These are phyloP conservation scores for Epizoanthus scotinus DNA, from an alignment of 92 coral and sea anemone species.

Conservation along the genomic window DNA sequence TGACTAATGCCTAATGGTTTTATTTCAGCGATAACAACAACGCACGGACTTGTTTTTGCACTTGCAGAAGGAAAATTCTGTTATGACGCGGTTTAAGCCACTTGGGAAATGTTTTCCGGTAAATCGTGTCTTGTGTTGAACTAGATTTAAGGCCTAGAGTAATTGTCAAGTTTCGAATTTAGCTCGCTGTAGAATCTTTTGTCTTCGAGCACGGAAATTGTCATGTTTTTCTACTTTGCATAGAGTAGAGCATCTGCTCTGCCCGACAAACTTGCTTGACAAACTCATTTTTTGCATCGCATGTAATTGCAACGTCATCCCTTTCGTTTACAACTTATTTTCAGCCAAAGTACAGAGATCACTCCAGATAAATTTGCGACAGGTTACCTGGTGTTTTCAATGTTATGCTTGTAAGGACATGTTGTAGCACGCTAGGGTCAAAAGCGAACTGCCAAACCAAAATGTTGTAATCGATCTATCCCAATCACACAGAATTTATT, in stretches of 20 bases:
- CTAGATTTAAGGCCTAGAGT: neutral
- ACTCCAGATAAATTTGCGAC: conserved; percentile 14
- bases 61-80: conserved; percentile 19
- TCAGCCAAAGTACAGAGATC: conserved; percentile 17
- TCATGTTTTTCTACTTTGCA: conserved; percentile 36
- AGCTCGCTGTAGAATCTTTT: conserved; percentile 32
- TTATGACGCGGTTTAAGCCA: neutral
- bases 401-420: conserved; percentile 40
- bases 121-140: neutral
- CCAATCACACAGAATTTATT: conserved; percentile 25
- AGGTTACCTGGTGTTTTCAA: conserved; percentile 11
- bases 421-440: conserved; percentile 25
- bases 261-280: conserved; percentile 17
- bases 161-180: conserved; percentile 18
- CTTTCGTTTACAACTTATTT: conserved; percentile 22
- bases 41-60: neutral
- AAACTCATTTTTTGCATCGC: conserved; percentile 34
- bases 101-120: neutral
- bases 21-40: conserved; percentile 10
- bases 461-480: conserved; percentile 27
- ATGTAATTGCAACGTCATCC: conserved; percentile 22
- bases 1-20: conserved; percentile 9
- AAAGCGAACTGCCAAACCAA: conserved; percentile 6
- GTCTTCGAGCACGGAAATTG: conserved; percentile 15
- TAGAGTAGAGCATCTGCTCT: conserved; percentile 34